These are phyloP conservation scores for Sminthopsis crassicaudata DNA, from an alignment of 2,113 vertebrate species.

Conservation along the genomic window DNA sequence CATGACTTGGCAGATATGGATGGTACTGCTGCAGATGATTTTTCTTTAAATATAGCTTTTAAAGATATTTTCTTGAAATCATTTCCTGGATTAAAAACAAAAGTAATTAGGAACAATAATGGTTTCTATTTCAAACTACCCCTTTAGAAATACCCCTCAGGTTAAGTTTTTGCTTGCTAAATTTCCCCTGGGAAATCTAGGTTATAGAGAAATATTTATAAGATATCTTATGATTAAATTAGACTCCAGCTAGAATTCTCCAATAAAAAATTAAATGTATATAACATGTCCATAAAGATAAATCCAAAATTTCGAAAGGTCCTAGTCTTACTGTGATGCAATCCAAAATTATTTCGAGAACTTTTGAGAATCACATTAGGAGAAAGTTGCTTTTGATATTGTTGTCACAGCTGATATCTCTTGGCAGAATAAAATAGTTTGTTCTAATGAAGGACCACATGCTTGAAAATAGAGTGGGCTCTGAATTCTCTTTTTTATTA, in stretches of 20 bases:
- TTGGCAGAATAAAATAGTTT: slow-evolving; percentile 38
- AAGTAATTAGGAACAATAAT: neutral
- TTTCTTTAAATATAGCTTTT: slow-evolving; percentile 55
- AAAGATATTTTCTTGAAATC: slow-evolving; percentile 53
- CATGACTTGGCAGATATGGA: slow-evolving; percentile 31
- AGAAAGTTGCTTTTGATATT: slow-evolving; percentile 30
- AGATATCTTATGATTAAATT: neutral
- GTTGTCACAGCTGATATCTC: slow-evolving; percentile 36
- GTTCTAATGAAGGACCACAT: slow-evolving; percentile 3
- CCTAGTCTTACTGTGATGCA: neutral
- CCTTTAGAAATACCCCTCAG: slow-evolving; percentile 46
- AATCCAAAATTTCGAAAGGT: slow-evolving; percentile 38
- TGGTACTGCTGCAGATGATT: slow-evolving; percentile 18
- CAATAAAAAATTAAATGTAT: slow-evolving; percentile 37
- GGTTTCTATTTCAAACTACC: slow-evolving; percentile 39
- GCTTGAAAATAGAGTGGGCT: slow-evolving; percentile 6
- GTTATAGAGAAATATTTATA: slow-evolving; percentile 52
- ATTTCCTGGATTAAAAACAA: slow-evolving; percentile 51
- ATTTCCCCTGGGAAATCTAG: slow-evolving; percentile 62
- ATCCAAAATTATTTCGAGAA: neutral
- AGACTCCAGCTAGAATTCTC: neutral
- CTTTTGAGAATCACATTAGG: neutral
- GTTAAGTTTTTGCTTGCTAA: slow-evolving; percentile 10
- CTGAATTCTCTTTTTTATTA: slow-evolving; percentile 25
- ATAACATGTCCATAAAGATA: neutral